Evolutionary conservation across 2,797 vertebrate genomes (phyloP), one percentile per base, ranked within the genome.

Genomic region (Urocyon cinereoargenteus): DNA sequence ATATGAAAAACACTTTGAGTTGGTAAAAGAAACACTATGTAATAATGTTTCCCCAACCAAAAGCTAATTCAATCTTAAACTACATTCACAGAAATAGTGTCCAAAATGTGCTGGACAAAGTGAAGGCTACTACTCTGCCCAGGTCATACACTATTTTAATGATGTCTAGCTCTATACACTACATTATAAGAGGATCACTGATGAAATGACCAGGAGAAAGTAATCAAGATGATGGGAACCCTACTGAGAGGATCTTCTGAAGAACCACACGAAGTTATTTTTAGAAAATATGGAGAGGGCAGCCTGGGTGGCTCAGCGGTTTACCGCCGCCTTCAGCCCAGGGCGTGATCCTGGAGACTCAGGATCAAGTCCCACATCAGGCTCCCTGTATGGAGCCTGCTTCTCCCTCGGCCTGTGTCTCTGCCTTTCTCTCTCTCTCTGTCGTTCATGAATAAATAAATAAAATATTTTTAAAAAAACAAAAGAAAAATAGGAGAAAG

Each of bases 151-250:
- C 40, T 85, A 84, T 75, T 75, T 31, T 51, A 84, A 61, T 5
- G 61, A 22, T 19, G 16, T 64, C 55, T 40, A 87, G 36, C 21
- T 93, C 55, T 89, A 6, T 14, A 75, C 77, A 40, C 45, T 51
- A 55, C 15, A 68, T 53, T 53, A n/a, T 36, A 86, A 96, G n/a
- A 83, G 55, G 36, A 72, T 13, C 28, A 57, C 0, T 12, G 40
- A 93, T 49, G 91, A 90, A 75, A 24, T 72, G 34, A 87, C 22
- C 75, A 96, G 72, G 88, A 95, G 24, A 87, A 96, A 88, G 59
- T 26, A 96, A 87, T 12, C 45, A 79, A 45, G 64, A 55, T 87
- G 77, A 78, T 49, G 49, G 61, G 28, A 91, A 95, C 53, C 21
- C 78, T 51, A 79, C 7, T 26, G 24, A 86, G 15, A 93, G 75